Conservation (phyloP, 2,797 vertebrate genomes). For the Acipenser ruthenus region DNA sequence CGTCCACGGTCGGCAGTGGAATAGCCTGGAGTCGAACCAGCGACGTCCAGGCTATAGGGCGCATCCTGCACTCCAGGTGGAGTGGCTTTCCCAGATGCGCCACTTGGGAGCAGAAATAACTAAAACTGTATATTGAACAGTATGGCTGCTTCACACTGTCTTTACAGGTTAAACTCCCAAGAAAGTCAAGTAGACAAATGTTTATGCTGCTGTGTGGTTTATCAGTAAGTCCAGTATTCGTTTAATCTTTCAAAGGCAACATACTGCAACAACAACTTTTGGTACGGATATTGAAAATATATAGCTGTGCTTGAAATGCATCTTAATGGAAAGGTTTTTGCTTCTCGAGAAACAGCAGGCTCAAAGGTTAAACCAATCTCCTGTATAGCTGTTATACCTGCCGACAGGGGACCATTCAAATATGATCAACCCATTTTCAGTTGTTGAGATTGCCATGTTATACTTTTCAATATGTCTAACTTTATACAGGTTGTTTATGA, state of each 20-base stretch:
- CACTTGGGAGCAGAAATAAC: too few species aligned
- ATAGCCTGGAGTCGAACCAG: too few species aligned
- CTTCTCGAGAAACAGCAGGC: slow-evolving; percentile 20
- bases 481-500: too few species aligned
- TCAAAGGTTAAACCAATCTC: slow-evolving; percentile 8
- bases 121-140: too few species aligned
- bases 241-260: slow-evolving; percentile 28
- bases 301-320: slow-evolving; percentile 17
- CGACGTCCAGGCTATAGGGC: too few species aligned
- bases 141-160: too few species aligned
- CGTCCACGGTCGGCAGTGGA: too few species aligned
- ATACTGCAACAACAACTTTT: slow-evolving; percentile 31
- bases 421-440: background rate
- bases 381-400: slow-evolving; percentile 1
- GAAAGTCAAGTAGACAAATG: too few species aligned
- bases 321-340: slow-evolving; percentile 31
- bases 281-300: slow-evolving; percentile 30
- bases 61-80: too few species aligned
- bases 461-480: background rate
- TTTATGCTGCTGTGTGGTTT: slow-evolving; percentile 24
- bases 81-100: too few species aligned
- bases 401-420: background rate
- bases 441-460: too few species aligned
- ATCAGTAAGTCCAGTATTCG: slow-evolving; percentile 34
- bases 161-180: too few species aligned